Percentiles rank a stretch among this genome's conserved stretches.
These are phyloP conservation scores for Drosophila rhopaloa DNA, from an alignment of 1,140 invertebrate genomes.

Conservation along the genomic window DNA sequence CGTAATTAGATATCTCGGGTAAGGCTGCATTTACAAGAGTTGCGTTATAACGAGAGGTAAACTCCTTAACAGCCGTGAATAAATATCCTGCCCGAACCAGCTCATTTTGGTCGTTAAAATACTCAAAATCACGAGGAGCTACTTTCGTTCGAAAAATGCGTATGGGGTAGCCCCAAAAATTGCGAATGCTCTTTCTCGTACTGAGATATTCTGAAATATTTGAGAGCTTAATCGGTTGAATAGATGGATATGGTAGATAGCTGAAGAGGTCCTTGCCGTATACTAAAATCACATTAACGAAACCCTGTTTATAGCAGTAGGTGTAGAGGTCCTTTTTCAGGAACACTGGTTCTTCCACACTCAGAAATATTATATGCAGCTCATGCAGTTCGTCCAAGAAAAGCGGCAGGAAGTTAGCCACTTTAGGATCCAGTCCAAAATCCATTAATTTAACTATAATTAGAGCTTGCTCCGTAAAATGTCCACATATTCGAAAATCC, in stretches of 20 bases:
- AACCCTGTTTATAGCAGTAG: conserved; percentile 49
- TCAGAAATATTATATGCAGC: conserved; percentile 45
- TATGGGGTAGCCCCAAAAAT: conserved; percentile 25
- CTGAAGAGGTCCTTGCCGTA: conserved; percentile 19
- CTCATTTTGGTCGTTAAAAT: conserved; percentile 24
- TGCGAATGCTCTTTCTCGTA: neutral
- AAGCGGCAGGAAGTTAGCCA: conserved; percentile 5
- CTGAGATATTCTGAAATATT: conserved; percentile 38
- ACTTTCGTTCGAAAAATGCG: neutral
- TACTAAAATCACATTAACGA: conserved; percentile 50
- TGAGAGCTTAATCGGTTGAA: conserved; percentile 9
- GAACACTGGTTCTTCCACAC: neutral
- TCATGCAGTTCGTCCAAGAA: conserved; percentile 37
- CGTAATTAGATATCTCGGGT: neutral
- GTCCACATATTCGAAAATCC: conserved; percentile 21
- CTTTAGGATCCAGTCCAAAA: neutral
- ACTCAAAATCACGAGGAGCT: conserved; percentile 36
- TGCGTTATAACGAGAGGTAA: conserved; percentile 30
- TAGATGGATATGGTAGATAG: conserved; percentile 51
- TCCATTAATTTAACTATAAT: conserved; percentile 25
- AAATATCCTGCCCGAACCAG: conserved; percentile 26
- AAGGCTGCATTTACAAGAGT: neutral
- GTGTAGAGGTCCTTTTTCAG: conserved; percentile 20
- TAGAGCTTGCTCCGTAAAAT: conserved; percentile 23
- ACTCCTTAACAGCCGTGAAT: conserved; percentile 21